Evolutionary conservation across 2,113 vertebrate species (phyloP).

Genomic region (Tetraodon nigroviridis): DNA sequence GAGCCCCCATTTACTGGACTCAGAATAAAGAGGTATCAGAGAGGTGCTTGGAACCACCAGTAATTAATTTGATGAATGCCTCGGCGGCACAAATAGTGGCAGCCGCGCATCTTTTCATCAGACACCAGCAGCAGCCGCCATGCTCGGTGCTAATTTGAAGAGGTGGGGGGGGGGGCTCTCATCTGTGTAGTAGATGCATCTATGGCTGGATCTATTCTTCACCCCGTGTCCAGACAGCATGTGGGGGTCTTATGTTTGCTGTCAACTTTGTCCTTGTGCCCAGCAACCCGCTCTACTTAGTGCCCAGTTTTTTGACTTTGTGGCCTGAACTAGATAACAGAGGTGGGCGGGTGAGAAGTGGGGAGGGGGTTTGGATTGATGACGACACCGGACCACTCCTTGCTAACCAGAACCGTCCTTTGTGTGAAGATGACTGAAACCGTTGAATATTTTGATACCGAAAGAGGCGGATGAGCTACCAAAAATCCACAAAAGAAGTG

Average conservation of each 20-base stretch:
- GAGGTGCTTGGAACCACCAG: constrained; percentile 81
- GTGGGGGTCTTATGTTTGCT: constrained; percentile 68
- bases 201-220: constrained; percentile 76
- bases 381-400: constrained; percentile 30
- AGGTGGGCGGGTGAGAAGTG: constrained; percentile 27
- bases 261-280: constrained; percentile 79
- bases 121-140: constrained; percentile 66
- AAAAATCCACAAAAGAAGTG: constrained; percentile 41
- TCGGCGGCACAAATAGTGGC: constrained; percentile 76
- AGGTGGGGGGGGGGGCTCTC: constrained; percentile 62
- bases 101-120: constrained; percentile 82
- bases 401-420: not conserved
- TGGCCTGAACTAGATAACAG: constrained; percentile 70
- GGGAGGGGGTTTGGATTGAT: constrained; percentile 63
- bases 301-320: constrained; percentile 76
- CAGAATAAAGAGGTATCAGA: constrained; percentile 96
- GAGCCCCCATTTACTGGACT: constrained; percentile 94
- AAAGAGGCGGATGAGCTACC: constrained; percentile 33
- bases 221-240: constrained; percentile 57
- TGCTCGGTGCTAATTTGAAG: constrained; percentile 85
- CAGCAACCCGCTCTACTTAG: constrained; percentile 71
- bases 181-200: constrained; percentile 82
- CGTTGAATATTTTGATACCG: constrained; percentile 1
- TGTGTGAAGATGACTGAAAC: not conserved
- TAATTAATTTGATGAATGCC: constrained; percentile 99